Evolutionary conservation across 2,888 invertebrate species (phyloP), one percentile per base, ranked within the genome.

Genomic region (Oscheius sp.): DNA sequence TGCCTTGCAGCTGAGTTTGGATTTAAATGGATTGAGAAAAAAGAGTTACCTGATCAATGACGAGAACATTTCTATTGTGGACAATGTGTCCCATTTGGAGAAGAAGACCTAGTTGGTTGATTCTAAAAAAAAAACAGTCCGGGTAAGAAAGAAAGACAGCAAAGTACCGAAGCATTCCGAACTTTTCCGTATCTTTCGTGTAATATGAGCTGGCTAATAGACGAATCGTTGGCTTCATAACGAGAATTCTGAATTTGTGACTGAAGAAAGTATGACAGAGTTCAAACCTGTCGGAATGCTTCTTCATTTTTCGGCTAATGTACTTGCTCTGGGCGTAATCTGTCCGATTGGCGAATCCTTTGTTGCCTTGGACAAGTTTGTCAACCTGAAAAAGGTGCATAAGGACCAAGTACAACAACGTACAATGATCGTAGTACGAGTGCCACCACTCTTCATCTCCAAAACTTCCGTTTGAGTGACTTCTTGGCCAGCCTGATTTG

Each of bases 21-120:
- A 58, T 11, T 55, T 32, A 55, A 29, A 32, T 55, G 13, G 10
- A 48, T 21, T 13, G 11, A 13, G 32, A 68, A 48, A 71, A 50
- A 2, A 53, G n/a, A 60, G n/a, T 42, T 60, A 71, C 74, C 62
- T 77, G 81, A 37, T 81, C 83, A 48, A 82, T 77, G 7, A 74
- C 88, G 11, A 78, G 47, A 7, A 81, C 79, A 51, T 79, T 89
- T 60, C 86, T 86, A 48, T 90, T 93, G 0, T 93, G 92, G 86
- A 93, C 93, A 9, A 97, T 92, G 85, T 96, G 95, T 0, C 93
- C 92, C 84, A 93, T 93, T 0, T 94, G 93, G 60, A 96, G 91
- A 35, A 98, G 93, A 90, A 96, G 96, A 0, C 96, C 94, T 47
- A 99, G 90, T 1, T 95, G 93, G 87, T 99, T 98, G 80, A 94